These are phyloP conservation scores for Aricia agestis DNA, from an alignment of 1,140 invertebrate genomes.

Conservation along the genomic window DNA sequence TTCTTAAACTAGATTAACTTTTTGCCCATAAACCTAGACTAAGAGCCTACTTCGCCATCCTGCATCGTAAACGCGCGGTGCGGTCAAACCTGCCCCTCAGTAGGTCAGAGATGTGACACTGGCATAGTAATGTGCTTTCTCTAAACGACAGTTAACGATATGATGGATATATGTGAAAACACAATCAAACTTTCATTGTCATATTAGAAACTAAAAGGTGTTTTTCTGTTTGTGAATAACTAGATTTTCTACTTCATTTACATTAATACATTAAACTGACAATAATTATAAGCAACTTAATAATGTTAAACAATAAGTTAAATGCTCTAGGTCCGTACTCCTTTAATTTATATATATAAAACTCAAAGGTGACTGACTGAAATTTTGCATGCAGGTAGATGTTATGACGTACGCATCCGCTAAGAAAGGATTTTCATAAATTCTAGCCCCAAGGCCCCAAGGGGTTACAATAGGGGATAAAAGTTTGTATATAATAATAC, in stretches of 20 bases:
- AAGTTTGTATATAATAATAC: too few species aligned
- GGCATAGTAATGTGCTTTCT: conserved; percentile 31
- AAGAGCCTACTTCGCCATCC: not conserved
- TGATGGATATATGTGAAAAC: conserved; percentile 8
- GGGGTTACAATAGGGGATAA: too few species aligned
- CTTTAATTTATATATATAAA: too few species aligned
- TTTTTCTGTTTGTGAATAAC: not conserved
- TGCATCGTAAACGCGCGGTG: not conserved
- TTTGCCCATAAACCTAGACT: not conserved
- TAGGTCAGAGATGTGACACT: conserved; percentile 41
- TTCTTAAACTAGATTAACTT: not conserved
- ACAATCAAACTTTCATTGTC: conserved; percentile 7
- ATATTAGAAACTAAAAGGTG: not conserved
- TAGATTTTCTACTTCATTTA: not conserved
- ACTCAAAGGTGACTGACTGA: too few species aligned
- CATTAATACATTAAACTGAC: too few species aligned
- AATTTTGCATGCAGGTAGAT: too few species aligned
- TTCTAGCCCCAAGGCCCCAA: too few species aligned
- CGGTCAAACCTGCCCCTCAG: conserved; percentile 43
- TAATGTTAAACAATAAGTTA: too few species aligned
- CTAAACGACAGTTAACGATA: conserved; percentile 31
- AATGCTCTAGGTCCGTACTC: too few species aligned
- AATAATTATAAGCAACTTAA: too few species aligned
- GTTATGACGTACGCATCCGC: too few species aligned
- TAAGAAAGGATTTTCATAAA: too few species aligned